Base-by-base conservation (phyloP, 2,113 vertebrate species). In the Cyanoramphus novaezelandiae region DNA sequence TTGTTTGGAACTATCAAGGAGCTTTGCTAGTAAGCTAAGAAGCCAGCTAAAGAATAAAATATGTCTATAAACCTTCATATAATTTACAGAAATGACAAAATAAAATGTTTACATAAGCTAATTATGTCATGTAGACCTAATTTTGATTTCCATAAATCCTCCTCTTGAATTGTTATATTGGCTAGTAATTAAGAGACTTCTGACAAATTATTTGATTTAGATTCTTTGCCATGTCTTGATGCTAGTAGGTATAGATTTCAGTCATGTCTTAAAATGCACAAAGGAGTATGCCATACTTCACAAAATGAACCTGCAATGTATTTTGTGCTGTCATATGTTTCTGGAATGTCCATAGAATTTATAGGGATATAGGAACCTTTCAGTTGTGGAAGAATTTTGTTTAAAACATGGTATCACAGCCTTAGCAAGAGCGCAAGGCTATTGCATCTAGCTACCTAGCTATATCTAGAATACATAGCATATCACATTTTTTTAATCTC, bases 91-190 rank as follows among this genome's bases (percentile, higher is more conserved):
- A 90, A 78, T 0, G 9, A 81, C 17, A 77, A 93, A 95, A 90
- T 84, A 90, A 94, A 97, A 83, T 92, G 63, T 82, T 71, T 31
- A 6, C 43, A 46, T 81, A 74, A 90, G 74, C 55, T 93, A 95
- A 96, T 95, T 93, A 86, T 64, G 60, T 33, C 41, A 20, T 74
- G 37, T 88, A 94, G 78, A 49, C 35, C 57, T 81, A 78, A 53
- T 77, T 95, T 93, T 91, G 37, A 83, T 94, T 95, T 90, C 64
- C 60, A 86, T 90, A 74, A 95, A 82, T 95, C 82, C 37, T 78
- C 62, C 53, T 52, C 14, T 87, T 69, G 60, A 82, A 84, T 84
- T 86, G 65, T 90, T 86, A 71, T 70, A 85, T 82, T 78, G 67
- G 28, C 43, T 88, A 69, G 44, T 86, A 91, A 75, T 95, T 91